Conservation (phyloP, 2,888 invertebrate species). For the Schizotus pectinicornis region DNA sequence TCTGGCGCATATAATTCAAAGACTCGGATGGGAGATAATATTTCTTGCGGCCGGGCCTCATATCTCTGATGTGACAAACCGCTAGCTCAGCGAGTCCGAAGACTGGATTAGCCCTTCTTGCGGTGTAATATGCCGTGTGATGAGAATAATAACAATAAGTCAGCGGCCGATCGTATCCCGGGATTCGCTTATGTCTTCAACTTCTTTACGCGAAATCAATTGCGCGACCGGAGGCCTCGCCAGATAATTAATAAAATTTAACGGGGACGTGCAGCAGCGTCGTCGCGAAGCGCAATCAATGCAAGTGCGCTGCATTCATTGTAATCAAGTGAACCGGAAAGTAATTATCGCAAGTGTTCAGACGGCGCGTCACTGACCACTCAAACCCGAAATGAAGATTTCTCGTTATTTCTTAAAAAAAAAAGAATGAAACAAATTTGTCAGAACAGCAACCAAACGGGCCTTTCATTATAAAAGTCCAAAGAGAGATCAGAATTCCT, state of each 20-base stretch:
- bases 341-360: no score
- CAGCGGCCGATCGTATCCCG: constrained; percentile 46
- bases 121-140: constrained; percentile 57
- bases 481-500: no score
- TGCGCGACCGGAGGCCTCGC: constrained; percentile 9
- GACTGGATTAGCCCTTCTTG: constrained; percentile 54
- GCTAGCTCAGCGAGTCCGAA: constrained; percentile 55
- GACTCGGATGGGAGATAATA: constrained; percentile 54
- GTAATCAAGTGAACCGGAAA: background rate
- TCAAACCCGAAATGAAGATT: no score
- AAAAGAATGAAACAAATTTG: no score
- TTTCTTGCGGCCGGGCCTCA: constrained; percentile 53
- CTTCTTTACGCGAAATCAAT: constrained; percentile 32
- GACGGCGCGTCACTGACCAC: no score
- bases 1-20: constrained; percentile 56
- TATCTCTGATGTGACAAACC: constrained; percentile 58
- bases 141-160: constrained; percentile 59
- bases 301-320: background rate
- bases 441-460: no score
- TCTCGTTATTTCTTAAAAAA: no score
- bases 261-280: background rate
- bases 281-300: background rate
- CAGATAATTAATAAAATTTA: constrained; percentile 2
- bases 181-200: constrained; percentile 49
- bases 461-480: no score